Evolutionary conservation across 2,113 vertebrate species (phyloP), one percentile per base, ranked within the genome.

Genomic region (Brachypodius melanocephalos): DNA sequence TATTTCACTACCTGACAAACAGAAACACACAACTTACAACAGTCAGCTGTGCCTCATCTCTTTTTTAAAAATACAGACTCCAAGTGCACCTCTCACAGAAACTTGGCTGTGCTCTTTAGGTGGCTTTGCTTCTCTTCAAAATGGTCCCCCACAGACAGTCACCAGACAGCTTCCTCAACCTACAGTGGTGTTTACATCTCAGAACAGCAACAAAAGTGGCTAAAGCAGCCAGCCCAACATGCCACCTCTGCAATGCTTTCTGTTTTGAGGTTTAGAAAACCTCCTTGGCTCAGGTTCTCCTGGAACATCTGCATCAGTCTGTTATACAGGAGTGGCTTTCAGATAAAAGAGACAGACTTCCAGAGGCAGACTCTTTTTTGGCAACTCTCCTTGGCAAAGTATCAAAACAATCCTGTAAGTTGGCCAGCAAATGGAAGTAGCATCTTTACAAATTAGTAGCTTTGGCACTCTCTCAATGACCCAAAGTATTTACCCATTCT

Each of bases 401-500:
- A 62, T 54, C 92, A 92, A 58, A 93, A 54, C 46, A 73, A 88
- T 51, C 68, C 86, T 58, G 71, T 80, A 85, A 94, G 28, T 8
- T 69, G 85, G 88, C 90, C 84, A 85, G 90, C 82, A 92, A 90
- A 49, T 57, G 42, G 57, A 91, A 96, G 71, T 9, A 88, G 51
- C 75, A 94, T 88, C 90, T 90, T 93, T 45, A 89, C 91, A 95
- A 87, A 61, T 94, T 82, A 87, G 87, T 29, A 88, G 77, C 67
- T 93, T 65, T 93, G 90, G 78, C 90, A 88, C 71, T 88, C 71
- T 85, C 62, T 90, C 95, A 95, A 76, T 79, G 82, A 85, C 85
- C 78, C 34, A 11, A 85, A 89, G 89, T 87, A 87, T 83, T 91
- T 88, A 85, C 31, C 71, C 59, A 73, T 91, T 89, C 90, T 91